These are phyloP conservation scores for Drosophila miranda DNA, from an alignment of 1,140 invertebrate genomes.

Conservation along the genomic window DNA sequence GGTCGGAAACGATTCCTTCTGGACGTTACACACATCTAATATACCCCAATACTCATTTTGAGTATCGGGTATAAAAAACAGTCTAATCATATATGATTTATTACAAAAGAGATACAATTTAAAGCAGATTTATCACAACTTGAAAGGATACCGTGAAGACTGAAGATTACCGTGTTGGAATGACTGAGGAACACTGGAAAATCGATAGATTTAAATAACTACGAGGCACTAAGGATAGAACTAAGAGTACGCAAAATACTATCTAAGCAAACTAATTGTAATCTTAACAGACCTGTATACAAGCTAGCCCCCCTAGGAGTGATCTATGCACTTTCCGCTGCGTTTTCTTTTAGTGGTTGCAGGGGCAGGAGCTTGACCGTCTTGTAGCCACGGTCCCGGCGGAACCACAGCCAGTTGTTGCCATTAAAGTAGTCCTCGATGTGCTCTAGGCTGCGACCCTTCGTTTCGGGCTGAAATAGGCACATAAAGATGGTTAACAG, in stretches of 20 bases:
- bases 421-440: slow-evolving; percentile 91
- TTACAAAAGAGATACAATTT: slow-evolving; percentile 28
- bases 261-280: slow-evolving; percentile 37
- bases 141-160: slow-evolving; percentile 31
- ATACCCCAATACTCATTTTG: no score
- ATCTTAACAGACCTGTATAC: slow-evolving; percentile 50
- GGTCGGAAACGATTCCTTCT: no score
- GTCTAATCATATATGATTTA: slow-evolving; percentile 18
- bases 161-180: slow-evolving; percentile 34
- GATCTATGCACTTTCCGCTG: slow-evolving; percentile 11
- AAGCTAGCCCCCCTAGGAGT: slow-evolving; percentile 7
- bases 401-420: slow-evolving; percentile 85
- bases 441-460: slow-evolving; percentile 89
- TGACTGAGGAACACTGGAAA: slow-evolving; percentile 47
- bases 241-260: slow-evolving; percentile 35
- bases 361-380: slow-evolving; percentile 52
- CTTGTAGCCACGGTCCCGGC: slow-evolving; percentile 72
- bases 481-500: slow-evolving; percentile 87
- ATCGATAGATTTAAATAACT: slow-evolving; percentile 25
- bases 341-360: slow-evolving; percentile 32
- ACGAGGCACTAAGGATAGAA: slow-evolving; percentile 42
- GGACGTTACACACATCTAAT: no score
- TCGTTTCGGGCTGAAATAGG: slow-evolving; percentile 91
- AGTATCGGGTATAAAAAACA: no score
- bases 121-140: slow-evolving; percentile 51